Conservation (phyloP, 1,140 invertebrate genomes). For the Varroa destructor region DNA sequence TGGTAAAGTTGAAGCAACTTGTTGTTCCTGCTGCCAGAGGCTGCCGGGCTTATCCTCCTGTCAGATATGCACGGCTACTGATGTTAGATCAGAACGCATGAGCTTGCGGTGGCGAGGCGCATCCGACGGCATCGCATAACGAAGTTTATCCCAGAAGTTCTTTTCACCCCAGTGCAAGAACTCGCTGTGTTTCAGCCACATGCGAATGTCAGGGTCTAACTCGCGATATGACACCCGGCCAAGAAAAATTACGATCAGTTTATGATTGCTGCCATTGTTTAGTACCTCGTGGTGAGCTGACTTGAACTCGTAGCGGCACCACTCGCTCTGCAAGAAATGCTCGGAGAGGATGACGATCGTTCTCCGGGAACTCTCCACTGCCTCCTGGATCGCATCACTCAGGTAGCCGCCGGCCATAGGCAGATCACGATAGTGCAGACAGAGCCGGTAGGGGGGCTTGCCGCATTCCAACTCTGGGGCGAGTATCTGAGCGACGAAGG, state of each 20-base stretch:
- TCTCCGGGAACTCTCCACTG: slow-evolving; percentile 68
- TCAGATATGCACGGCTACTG: slow-evolving; percentile 24
- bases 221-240: slow-evolving; percentile 57
- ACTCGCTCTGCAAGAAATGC: slow-evolving; percentile 83
- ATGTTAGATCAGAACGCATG: slow-evolving; percentile 9
- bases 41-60: neutral
- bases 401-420: slow-evolving; percentile 58
- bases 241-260: slow-evolving; percentile 69
- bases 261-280: slow-evolving; percentile 54
- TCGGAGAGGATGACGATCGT: slow-evolving; percentile 82
- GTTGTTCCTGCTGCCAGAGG: neutral
- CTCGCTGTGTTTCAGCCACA: slow-evolving; percentile 82
- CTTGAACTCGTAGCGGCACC: slow-evolving; percentile 82
- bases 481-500: slow-evolving; percentile 61
- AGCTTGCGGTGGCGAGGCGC: slow-evolving; percentile 39
- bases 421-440: slow-evolving; percentile 76
- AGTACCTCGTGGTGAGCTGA: slow-evolving; percentile 77
- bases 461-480: slow-evolving; percentile 44
- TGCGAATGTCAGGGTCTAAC: slow-evolving; percentile 71
- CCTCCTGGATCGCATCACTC: slow-evolving; percentile 75
- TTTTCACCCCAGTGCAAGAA: slow-evolving; percentile 81
- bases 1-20: neutral
- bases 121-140: slow-evolving; percentile 67
- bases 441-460: slow-evolving; percentile 71
- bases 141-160: slow-evolving; percentile 82